phyloP scores from a whole-genome alignment of 2,113 vertebrate species.

The Tor tambroides region DNA sequence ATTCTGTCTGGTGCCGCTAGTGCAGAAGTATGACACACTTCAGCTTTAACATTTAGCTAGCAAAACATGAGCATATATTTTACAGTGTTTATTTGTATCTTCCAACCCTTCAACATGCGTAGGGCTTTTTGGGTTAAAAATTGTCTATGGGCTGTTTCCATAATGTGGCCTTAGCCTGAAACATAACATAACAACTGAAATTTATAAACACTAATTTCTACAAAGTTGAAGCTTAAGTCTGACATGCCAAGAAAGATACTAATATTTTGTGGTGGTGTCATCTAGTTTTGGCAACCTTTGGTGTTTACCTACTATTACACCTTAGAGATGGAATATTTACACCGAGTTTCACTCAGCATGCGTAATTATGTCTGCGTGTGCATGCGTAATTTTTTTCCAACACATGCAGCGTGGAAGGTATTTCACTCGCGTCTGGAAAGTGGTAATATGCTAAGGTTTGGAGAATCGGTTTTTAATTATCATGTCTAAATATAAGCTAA shows the following conservation, averaged over 20 bases:
- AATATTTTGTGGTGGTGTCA: background rate
- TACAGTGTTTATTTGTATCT: slow-evolving; percentile 76
- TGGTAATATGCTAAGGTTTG: slow-evolving; percentile 42
- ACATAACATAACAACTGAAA: slow-evolving; percentile 75
- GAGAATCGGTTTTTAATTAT: slow-evolving; percentile 51
- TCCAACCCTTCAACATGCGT: slow-evolving; percentile 84
- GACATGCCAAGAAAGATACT: background rate
- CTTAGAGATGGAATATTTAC: slow-evolving; percentile 7
- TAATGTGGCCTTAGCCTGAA: slow-evolving; percentile 76
- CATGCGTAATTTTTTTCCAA: background rate
- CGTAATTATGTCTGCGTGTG: background rate
- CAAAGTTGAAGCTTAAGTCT: background rate
- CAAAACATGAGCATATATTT: background rate
- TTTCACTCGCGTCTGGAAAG: slow-evolving; percentile 37
- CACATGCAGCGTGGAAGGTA: slow-evolving; percentile 31
- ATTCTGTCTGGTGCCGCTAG: background rate
- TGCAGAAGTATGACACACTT: background rate
- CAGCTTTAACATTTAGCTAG: background rate
- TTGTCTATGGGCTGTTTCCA: slow-evolving; percentile 72
- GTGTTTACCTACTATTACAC: slow-evolving; percentile 27
- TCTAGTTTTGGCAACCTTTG: background rate
- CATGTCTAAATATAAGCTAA: slow-evolving; percentile 47
- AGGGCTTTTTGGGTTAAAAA: slow-evolving; percentile 64
- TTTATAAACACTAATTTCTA: slow-evolving; percentile 51
- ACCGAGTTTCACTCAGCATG: slow-evolving; percentile 10